phyloP scores from a whole-genome alignment of 2,888 invertebrate genomes.

The Pollenia amentaria region DNA sequence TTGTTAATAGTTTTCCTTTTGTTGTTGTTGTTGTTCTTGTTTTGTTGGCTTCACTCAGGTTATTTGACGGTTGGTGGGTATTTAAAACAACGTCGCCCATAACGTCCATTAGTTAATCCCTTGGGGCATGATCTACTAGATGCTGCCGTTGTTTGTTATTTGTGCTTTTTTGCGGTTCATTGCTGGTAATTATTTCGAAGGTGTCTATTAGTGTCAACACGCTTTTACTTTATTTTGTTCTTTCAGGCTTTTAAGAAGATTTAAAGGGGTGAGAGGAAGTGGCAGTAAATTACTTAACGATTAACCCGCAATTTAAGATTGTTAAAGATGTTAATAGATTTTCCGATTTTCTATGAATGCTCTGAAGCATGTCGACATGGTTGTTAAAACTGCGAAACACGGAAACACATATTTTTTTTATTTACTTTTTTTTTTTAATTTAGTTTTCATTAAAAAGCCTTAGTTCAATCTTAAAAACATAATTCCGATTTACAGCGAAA shows the following conservation, averaged over 20 bases:
- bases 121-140: slow-evolving; percentile 50
- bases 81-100: slow-evolving; percentile 65
- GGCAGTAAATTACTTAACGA: slow-evolving; percentile 11
- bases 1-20: slow-evolving; percentile 63
- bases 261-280: neutral
- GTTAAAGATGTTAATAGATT: too few species aligned
- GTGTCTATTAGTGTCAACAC: slow-evolving; percentile 74
- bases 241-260: neutral
- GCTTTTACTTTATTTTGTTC: neutral
- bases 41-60: slow-evolving; percentile 52
- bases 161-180: slow-evolving; percentile 77
- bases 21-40: slow-evolving; percentile 26
- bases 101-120: slow-evolving; percentile 67
- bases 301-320: slow-evolving; percentile 29
- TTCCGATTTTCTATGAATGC: too few species aligned
- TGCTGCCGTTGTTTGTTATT: slow-evolving; percentile 47
- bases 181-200: slow-evolving; percentile 81
- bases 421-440: too few species aligned
- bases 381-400: too few species aligned
- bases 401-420: too few species aligned
- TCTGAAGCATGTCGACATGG: too few species aligned
- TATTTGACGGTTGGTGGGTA: slow-evolving; percentile 71
- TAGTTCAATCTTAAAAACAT: too few species aligned
- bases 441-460: too few species aligned
- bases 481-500: too few species aligned